Conservation (phyloP, 1,140 invertebrate species). For the Brachionus manjavacas region DNA sequence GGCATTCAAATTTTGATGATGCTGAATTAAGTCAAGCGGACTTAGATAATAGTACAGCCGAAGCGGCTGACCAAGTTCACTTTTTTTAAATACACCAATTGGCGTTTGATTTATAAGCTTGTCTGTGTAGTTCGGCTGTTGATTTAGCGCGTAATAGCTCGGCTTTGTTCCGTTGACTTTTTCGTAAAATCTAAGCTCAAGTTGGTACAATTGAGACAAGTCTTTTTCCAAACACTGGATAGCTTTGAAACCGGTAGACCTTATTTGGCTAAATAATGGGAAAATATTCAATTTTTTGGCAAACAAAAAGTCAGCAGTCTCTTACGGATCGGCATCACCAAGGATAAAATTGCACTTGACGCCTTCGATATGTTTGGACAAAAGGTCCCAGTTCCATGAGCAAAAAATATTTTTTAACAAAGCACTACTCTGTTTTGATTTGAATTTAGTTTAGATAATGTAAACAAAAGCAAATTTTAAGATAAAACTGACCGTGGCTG, state of each 20-base stretch:
- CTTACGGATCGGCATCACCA: background rate
- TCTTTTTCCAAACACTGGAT: conserved; percentile 28
- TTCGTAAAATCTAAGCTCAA: background rate
- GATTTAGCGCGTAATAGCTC: background rate
- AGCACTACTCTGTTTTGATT: background rate
- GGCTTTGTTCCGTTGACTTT: background rate
- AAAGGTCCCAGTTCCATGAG: conserved; percentile 32
- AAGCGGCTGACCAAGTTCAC: background rate
- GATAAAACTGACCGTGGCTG: background rate
- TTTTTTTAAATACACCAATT: conserved; percentile 24
- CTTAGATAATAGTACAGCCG: conserved; percentile 31
- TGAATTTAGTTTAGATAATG: background rate
- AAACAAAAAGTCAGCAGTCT: background rate
- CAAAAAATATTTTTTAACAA: conserved; percentile 21
- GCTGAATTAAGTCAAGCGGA: conserved; percentile 20
- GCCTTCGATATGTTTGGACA: conserved; percentile 10
- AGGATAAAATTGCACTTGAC: conserved; percentile 10
- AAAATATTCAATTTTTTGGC: background rate
- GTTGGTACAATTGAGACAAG: background rate
- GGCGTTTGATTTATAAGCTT: conserved; percentile 22
- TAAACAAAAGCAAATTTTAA: background rate
- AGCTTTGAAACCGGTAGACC: background rate
- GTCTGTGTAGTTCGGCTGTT: background rate
- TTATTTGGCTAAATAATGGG: background rate
- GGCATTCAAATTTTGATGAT: conserved; percentile 5